Evolutionary conservation across 2,113 vertebrate species (phyloP), one percentile per base, ranked within the genome.

Genomic region (Rhipidura dahli): DNA sequence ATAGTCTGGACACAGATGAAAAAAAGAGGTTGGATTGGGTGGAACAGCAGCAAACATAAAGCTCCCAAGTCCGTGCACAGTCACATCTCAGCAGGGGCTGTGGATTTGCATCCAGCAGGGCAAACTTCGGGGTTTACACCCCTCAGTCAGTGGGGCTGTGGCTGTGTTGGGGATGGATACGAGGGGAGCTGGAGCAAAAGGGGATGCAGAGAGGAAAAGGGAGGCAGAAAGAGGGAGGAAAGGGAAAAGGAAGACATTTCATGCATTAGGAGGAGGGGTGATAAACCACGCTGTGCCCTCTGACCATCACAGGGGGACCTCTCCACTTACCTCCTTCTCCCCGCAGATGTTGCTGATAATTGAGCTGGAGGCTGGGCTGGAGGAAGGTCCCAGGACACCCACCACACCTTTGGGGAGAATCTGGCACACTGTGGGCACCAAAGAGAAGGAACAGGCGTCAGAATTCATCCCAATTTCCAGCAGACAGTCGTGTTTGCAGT

Each of bases 341-440:
- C 99, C 99, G 40, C 99, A 99, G 98, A 99, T 99, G 98, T 99
- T 99, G 98, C 99, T 99, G 98, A 99, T 99, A 97, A 99, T 99
- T 39, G 99, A 99, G 97, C 99, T 99, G 61, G 99, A 99, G 85
- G 99, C 99, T 1, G 99, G 99, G 93, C 99, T 99, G 93, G 99
- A 99, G 10, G 99, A 99, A 28, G 99, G 99, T 35, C 99, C 99
- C 57, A 99, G 98, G 94, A 99, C 99, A 1, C 99, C 99, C 21
- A 99, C 99, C 64, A 99, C 99, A 2, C 99, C 99, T 97, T 99
- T 99, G 33, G 99, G 99, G 96, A 99, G 99, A 87, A 99, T 99
- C 97, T 99, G 99, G 98, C 99, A 99, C 99, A 99, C 99, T 99
- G 98, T 53, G 39, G 86, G 69, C 28, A 95, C 54, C 76, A 81